Evolutionary conservation across 2,888 invertebrate species (phyloP), one percentile per base, ranked within the genome.

Genomic region (Sicus ferrugineus): DNA sequence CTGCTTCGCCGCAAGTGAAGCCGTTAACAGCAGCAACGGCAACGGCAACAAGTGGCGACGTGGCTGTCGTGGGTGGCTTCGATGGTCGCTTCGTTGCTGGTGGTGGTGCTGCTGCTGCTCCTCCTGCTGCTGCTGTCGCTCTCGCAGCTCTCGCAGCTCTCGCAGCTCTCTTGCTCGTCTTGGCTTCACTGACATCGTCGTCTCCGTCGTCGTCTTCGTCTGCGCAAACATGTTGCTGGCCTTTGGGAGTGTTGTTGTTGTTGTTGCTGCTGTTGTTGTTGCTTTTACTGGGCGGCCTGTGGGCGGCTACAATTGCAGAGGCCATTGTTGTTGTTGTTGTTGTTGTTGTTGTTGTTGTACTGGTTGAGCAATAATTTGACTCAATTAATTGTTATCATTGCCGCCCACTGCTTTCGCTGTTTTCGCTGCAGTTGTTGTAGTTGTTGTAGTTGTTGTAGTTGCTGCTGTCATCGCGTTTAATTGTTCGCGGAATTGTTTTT

Each of bases 261-360:
- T 34, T 21, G 9, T 56, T 19, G 42, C 66, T 58, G 34, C 50
- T 28, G 11, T 42, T 38, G 46, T 2, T 65, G 54, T 21, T 64
- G 50, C 11, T 58, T 16, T 6, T 66, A 62, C 50, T 66, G 38
- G 46, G 61, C 19, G 46, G 61, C 19, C 78, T 67, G 70, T 77
- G 78, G 63, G 78, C 73, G 73, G 77, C 77, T 63, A 78, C 75
- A 67, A 77, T 78, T 67, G 78, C 78, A 56, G 76, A 77, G 61
- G 80, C 80, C 81, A 80, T 80, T 73, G 21, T 5, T 23, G 50
- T 31, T 50, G 23, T 56, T 54, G 34, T 63, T 3, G 26, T 50
- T 30, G 23, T 23, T 28, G 69, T 19, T 58, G 66, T 19, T 34
- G 64, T 31, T 70, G 48, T 30, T 64, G 48, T 26, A 46, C 64